Evolutionary conservation across 1,140 invertebrate genomes (phyloP).

Genomic region (Bombus haemorrhoidalis): DNA sequence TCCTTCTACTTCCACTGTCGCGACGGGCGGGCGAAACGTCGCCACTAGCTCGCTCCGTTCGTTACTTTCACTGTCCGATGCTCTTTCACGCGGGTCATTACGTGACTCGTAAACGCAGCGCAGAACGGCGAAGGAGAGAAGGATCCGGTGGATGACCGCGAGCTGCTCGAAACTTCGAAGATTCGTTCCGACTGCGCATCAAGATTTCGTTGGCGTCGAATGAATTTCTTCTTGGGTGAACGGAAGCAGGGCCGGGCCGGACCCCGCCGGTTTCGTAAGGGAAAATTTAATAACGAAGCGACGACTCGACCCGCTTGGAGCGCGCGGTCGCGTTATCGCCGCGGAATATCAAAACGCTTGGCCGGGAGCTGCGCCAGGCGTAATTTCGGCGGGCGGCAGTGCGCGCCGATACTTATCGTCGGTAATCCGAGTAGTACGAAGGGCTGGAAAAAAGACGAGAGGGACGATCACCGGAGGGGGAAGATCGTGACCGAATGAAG

Average conservation of each 20-base stretch:
- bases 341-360: conserved; percentile 65
- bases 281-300: conserved; percentile 59
- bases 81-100: no score
- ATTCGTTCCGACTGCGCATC: conserved; percentile 56
- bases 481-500: conserved; percentile 41
- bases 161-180: conserved; percentile 15
- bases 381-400: conserved; percentile 69
- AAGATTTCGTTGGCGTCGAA: conserved; percentile 33
- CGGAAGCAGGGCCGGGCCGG: conserved; percentile 1
- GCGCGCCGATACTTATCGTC: conserved; percentile 58
- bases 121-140: background rate
- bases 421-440: conserved; percentile 37
- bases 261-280: conserved; percentile 18
- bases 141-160: background rate
- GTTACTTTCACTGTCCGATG: no score
- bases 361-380: conserved; percentile 58
- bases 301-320: background rate
- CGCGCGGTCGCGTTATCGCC: conserved; percentile 57
- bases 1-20: background rate
- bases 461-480: conserved; percentile 24
- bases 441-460: conserved; percentile 21
- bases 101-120: no score
- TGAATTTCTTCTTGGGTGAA: conserved; percentile 41
- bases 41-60: no score
- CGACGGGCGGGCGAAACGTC: no score